These are phyloP conservation scores for Synanthedon formicaeformis DNA, from an alignment of 2,888 invertebrate genomes.

Conservation along the genomic window DNA sequence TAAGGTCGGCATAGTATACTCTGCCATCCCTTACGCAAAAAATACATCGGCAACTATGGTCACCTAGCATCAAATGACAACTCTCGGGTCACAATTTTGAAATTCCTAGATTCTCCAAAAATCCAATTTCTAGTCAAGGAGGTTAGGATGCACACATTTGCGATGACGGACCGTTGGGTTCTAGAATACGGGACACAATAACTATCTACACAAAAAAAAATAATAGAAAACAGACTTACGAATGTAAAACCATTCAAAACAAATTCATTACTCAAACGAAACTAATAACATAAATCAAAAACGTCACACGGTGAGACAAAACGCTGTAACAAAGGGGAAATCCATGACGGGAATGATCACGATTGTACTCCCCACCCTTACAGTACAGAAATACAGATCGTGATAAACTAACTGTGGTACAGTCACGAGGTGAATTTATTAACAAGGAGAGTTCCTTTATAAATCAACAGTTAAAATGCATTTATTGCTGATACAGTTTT, in stretches of 20 bases:
- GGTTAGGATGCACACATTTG: too few relatives aligned
- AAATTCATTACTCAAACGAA: conserved; percentile 37
- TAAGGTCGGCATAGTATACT: too few relatives aligned
- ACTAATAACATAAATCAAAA: conserved; percentile 34
- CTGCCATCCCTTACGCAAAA: too few relatives aligned
- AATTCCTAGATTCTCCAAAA: too few relatives aligned
- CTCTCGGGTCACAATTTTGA: too few relatives aligned
- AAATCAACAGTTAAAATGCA: conserved; percentile 30
- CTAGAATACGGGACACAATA: too few relatives aligned
- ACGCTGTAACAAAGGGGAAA: conserved; percentile 21
- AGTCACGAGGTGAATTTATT: conserved; percentile 59
- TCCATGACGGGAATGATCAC: conserved; percentile 25
- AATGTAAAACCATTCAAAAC: conserved; percentile 10
- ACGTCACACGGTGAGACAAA: conserved; percentile 18
- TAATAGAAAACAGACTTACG: too few relatives aligned
- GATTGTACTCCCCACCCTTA: conserved; percentile 12
- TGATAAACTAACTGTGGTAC: conserved; percentile 34
- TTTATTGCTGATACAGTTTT: conserved; percentile 34
- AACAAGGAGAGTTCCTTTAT: conserved; percentile 30
- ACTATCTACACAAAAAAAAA: too few relatives aligned
- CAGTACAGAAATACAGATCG: conserved; percentile 14
- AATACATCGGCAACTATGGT: too few relatives aligned
- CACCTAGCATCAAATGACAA: too few relatives aligned
- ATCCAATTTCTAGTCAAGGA: too few relatives aligned
- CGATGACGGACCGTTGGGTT: too few relatives aligned